Evolutionary conservation across 2,113 vertebrate species (phyloP), one percentile per base, ranked within the genome.

Genomic region (Perccottus glenii): DNA sequence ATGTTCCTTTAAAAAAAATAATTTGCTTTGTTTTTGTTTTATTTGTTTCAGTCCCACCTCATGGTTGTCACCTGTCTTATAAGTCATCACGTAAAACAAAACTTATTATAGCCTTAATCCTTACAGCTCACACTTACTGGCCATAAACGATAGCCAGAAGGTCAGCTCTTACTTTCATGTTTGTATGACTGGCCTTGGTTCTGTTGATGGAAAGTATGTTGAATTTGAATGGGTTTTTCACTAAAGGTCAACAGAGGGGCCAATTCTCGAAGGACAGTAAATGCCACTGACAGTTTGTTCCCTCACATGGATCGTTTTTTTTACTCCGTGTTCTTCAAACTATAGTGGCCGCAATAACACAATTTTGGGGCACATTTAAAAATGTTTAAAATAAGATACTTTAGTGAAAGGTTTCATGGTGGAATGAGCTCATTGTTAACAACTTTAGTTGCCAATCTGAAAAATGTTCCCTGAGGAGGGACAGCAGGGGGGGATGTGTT

Each of bases 191-290:
- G 16, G 19, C 49, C 33, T 44, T 44, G 42, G 52, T 40, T 48
- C 48, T 80, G 79, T 78, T 84, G 64, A 80, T 71, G 67, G 66
- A 57, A 71, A 65, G 68, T 70, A 66, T 62, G 45, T 67, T 48
- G 71, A 81, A 78, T 84, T 65, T 80, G 35, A 78, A 71, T 76
- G 57, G 64, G 67, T 36, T 67, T 60, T 58, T 65, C 77, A 66
- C 57, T 78, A 81, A 82, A 86, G 78, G 85, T 60, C 76, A 80
- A 75, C 48, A 60, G 59, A 72, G 69, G 66, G 74, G 73, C 69
- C 48, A 44, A 70, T 60, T 77, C 77, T 55, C 72, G 19, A n/a
- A 50, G 81, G 72, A 78, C 77, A 27, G 58, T 73, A 73, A 84
- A 87, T 84, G 71, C 72, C 50, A 63, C 27, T 9, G 60, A 49